Evolutionary conservation across 1,140 invertebrate genomes (phyloP).

Genomic region (Orchestia grillus): DNA sequence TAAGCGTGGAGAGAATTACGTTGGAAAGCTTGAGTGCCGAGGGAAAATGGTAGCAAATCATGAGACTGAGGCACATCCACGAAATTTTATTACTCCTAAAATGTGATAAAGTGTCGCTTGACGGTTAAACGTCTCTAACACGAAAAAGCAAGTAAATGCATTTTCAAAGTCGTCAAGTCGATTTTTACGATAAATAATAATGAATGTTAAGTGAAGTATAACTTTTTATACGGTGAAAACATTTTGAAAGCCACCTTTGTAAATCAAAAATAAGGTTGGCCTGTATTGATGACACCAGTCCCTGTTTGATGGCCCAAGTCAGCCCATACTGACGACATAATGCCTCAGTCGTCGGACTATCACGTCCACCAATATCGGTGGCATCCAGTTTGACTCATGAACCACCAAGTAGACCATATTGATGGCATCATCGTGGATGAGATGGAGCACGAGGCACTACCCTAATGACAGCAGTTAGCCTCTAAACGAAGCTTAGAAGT

Average conservation of each 20-base stretch:
- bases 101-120: too few relatives aligned
- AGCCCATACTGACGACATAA: not conserved
- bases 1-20: not conserved
- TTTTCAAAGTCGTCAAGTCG: not conserved
- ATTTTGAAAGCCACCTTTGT: too few relatives aligned
- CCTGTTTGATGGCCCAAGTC: not conserved
- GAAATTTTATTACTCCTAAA: too few relatives aligned
- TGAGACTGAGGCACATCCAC: not conserved
- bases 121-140: not conserved
- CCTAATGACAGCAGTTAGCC: not conserved
- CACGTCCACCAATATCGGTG: too few relatives aligned
- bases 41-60: not conserved
- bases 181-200: not conserved
- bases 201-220: not conserved
- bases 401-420: too few relatives aligned
- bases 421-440: too few relatives aligned
- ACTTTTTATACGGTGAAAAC: not conserved
- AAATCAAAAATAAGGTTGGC: too few relatives aligned
- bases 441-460: not conserved
- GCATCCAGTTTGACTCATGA: too few relatives aligned
- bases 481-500: not conserved
- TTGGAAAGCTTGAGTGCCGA: not conserved
- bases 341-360: not conserved
- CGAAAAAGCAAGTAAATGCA: not conserved
- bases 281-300: not conserved